Evolutionary conservation across 2,888 invertebrate species (phyloP), one percentile per base, ranked within the genome.

Genomic region (Yponomeuta evonymella): DNA sequence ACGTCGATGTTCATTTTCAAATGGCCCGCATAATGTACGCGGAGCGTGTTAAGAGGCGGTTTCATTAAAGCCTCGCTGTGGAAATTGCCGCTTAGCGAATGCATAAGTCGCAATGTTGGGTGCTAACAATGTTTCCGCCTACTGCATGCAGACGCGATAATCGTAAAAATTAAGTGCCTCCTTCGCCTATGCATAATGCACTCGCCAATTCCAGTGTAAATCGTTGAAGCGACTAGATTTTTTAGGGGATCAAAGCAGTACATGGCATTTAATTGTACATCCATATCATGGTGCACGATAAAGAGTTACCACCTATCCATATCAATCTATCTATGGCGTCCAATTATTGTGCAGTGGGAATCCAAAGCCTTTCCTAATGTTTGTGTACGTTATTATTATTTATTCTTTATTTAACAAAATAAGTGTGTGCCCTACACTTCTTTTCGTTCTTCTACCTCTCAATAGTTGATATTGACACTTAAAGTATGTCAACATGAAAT

Each of bases 131-230:
- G 81, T 83, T 83, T 80, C 82, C 82, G 83, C 82, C 81, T 81
- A 80, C 82, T 78, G 81, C 84, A 84, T 83, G 82, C 81, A 81
- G 79, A 78, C 76, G 75, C 79, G 78, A 84, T 89, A 81, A 86
- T 83, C 85, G 81, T 88, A 86, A 88, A 87, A 85, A 85, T 80
- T 85, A 82, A 88, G 80, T 81, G 78, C 79, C 78, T 76, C 64
- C 63, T 69, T 69, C 76, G 75, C 80, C 79, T 79, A 77, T 78
- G 80, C 77, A 81, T 81, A 81, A 77, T 77, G 77, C 75, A 23
- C 29, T 30, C 36, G 65, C 48, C n/a, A 30, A 30, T 65, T 70
- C 48, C 12, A 58, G 64, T 48, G 48, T 65, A 30, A 70, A 70
- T 64, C 48, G 9, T 66, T 36, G 30, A 36, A 12, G 43, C 15